These are phyloP conservation scores for Tolypeutes matacus DNA, from an alignment of 2,797 vertebrate species.

Conservation along the genomic window DNA sequence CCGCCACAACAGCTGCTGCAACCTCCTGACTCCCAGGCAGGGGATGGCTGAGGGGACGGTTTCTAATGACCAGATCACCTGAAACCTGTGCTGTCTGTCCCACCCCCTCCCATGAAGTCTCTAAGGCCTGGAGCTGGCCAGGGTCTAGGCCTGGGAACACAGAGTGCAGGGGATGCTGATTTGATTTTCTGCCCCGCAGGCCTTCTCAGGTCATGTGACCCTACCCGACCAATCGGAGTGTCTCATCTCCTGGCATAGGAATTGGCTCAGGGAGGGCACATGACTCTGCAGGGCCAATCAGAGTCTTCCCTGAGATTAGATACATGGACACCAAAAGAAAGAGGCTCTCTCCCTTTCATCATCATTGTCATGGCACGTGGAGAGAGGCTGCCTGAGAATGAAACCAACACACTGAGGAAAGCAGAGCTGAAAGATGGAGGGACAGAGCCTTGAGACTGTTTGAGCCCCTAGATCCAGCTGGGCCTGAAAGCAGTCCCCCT, in stretches of 20 bases:
- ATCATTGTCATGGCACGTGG: not conserved
- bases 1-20: not conserved
- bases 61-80: not conserved
- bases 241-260: not conserved
- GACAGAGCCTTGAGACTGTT: not conserved
- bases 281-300: not conserved
- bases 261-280: not conserved
- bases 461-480: not conserved
- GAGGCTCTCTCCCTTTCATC: not conserved
- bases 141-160: too few species aligned
- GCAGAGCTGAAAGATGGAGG: not conserved
- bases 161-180: too few species aligned
- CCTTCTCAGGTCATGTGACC: not conserved
- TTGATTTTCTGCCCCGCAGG: not conserved
- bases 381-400: too few species aligned
- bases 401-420: not conserved
- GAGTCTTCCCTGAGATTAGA: not conserved
- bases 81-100: not conserved
- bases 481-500: not conserved
- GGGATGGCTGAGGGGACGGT: too few species aligned
- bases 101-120: not conserved
- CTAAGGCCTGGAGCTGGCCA: not conserved
- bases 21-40: too few species aligned
- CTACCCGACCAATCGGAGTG: not conserved
- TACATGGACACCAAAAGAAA: not conserved